These are phyloP conservation scores for Nomada lathburiana DNA, from an alignment of 2,888 invertebrate species.

Conservation along the genomic window DNA sequence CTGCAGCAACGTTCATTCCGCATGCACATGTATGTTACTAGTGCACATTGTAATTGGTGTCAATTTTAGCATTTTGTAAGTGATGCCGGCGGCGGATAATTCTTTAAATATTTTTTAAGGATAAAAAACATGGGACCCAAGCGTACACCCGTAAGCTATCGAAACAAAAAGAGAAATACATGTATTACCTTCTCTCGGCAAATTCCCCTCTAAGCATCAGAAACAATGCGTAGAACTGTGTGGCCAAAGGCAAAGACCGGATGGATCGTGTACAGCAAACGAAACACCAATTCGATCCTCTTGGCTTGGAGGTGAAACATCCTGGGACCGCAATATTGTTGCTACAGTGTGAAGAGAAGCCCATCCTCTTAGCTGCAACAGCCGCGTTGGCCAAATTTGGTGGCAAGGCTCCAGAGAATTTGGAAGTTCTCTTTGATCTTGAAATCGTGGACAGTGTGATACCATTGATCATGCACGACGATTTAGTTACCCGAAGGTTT, in stretches of 20 bases:
- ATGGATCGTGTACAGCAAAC: constrained; percentile 61
- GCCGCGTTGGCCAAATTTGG: constrained; percentile 85
- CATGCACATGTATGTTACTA: neutral
- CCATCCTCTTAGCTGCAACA: constrained; percentile 83
- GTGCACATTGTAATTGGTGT: neutral
- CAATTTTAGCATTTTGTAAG: neutral
- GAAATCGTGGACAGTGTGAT: constrained; percentile 72
- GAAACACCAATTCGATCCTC: constrained; percentile 69
- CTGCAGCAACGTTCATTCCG: constrained; percentile 25
- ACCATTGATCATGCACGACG: constrained; percentile 75
- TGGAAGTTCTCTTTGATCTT: constrained; percentile 75
- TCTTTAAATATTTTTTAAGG: neutral
- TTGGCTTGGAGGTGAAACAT: constrained; percentile 74
- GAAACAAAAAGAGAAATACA: neutral
- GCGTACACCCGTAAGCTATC: constrained; percentile 39
- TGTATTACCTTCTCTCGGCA: neutral
- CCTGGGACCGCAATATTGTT: constrained; percentile 77
- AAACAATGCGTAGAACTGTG: constrained; percentile 59
- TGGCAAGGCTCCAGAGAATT: constrained; percentile 81
- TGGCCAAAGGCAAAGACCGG: constrained; percentile 66
- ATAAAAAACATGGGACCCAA: constrained; percentile 42
- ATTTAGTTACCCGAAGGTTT: constrained; percentile 77
- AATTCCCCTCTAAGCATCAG: neutral
- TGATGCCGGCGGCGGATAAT: neutral
- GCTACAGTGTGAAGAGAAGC: constrained; percentile 76